Conservation (phyloP, 2,888 invertebrate genomes). For the Peribatodes rhomboidaria region DNA sequence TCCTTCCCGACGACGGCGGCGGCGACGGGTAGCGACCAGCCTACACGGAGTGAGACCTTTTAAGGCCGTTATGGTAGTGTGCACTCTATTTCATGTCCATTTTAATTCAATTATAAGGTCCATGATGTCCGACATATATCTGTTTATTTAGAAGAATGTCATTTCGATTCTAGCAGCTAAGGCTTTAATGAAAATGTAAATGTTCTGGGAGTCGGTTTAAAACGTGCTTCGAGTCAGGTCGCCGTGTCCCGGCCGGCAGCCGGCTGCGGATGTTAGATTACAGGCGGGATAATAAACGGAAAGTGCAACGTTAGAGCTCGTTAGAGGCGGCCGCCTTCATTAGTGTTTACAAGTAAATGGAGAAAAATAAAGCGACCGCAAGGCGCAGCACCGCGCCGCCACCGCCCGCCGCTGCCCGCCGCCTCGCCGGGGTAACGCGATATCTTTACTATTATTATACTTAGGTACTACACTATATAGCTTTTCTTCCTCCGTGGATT, state of each 20-base stretch:
- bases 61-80: slow-evolving; percentile 72
- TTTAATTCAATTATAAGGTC: slow-evolving; percentile 53
- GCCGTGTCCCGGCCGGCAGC: neutral
- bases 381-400: slow-evolving; percentile 29
- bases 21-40: slow-evolving; percentile 30
- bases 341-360: slow-evolving; percentile 72
- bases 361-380: slow-evolving; percentile 65
- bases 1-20: slow-evolving; percentile 60
- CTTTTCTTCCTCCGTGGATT: slow-evolving; percentile 18
- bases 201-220: neutral
- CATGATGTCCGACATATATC: slow-evolving; percentile 21
- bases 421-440: slow-evolving; percentile 36
- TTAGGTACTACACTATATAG: slow-evolving; percentile 4
- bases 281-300: slow-evolving; percentile 72
- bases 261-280: slow-evolving; percentile 62
- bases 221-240: neutral
- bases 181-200: neutral
- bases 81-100: slow-evolving; percentile 71
- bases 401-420: slow-evolving; percentile 34
- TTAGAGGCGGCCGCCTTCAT: slow-evolving; percentile 75
- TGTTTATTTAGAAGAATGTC: neutral
- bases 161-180: neutral
- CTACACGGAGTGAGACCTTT: slow-evolving; percentile 46
- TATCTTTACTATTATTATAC: slow-evolving; percentile 38
- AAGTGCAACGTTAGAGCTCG: slow-evolving; percentile 73